These are phyloP conservation scores for Ophion ellenae DNA, from an alignment of 2,888 invertebrate species.

Conservation along the genomic window DNA sequence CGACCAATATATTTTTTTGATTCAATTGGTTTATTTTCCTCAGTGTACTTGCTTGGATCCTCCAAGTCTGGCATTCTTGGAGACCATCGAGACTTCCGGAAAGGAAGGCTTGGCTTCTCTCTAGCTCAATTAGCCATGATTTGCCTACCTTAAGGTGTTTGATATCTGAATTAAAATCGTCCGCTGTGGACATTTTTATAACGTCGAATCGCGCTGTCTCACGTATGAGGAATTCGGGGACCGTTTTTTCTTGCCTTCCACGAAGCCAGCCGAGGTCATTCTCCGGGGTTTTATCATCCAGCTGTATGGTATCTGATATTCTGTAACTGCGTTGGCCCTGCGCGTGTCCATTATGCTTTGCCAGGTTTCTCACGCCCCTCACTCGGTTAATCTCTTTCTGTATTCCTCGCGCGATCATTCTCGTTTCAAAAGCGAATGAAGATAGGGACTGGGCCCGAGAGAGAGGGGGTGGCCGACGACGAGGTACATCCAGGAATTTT, in stretches of 20 bases:
- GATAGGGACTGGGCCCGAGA: neutral
- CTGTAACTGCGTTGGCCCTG: neutral
- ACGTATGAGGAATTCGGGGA: neutral
- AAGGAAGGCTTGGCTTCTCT: too few species aligned
- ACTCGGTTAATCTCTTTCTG: conserved; percentile 22
- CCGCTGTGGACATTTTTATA: neutral
- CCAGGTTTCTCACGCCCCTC: conserved; percentile 54
- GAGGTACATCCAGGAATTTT: conserved; percentile 36
- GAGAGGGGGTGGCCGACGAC: too few species aligned
- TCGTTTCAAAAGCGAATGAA: conserved; percentile 34
- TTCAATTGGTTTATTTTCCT: too few species aligned
- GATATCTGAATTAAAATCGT: too few species aligned
- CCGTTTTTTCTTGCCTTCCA: neutral
- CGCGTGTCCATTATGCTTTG: conserved; percentile 21
- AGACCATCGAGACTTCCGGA: too few species aligned
- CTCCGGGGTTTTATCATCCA: conserved; percentile 17
- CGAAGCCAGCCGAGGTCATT: conserved; percentile 5
- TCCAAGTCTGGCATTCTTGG: too few species aligned
- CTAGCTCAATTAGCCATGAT: neutral
- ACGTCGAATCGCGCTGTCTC: neutral
- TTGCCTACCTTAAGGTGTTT: too few species aligned
- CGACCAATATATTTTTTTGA: too few species aligned
- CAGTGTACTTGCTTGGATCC: too few species aligned
- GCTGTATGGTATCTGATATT: conserved; percentile 19
- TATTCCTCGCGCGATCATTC: conserved; percentile 48